phyloP scores from a whole-genome alignment of 1,140 invertebrate species.

The Melipona quadrifasciata region DNA sequence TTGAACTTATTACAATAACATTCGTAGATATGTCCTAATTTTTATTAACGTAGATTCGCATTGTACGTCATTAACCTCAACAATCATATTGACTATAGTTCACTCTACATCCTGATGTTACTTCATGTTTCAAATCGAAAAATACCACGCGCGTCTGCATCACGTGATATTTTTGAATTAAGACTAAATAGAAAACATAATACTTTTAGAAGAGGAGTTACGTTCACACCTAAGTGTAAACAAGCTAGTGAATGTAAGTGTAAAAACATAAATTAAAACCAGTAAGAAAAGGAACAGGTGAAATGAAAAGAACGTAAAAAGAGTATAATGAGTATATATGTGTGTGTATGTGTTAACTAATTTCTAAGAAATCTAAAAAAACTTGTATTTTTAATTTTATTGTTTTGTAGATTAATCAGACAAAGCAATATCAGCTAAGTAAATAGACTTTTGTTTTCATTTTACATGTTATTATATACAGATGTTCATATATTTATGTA shows the following conservation, averaged over 20 bases:
- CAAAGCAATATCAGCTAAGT: neutral
- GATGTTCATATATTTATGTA: neutral
- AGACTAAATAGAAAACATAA: neutral
- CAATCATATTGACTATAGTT: neutral
- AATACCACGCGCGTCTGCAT: neutral
- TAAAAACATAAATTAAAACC: no score
- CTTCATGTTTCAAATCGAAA: slow-evolving; percentile 1
- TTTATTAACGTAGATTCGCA: neutral
- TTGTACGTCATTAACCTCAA: neutral
- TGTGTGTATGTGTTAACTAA: neutral
- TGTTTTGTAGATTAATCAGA: neutral
- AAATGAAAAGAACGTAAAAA: neutral
- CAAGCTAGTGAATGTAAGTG: neutral
- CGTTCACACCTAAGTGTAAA: neutral
- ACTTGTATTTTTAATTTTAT: neutral
- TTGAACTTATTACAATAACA: neutral
- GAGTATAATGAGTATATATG: no score
- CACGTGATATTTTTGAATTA: slow-evolving; percentile 18
- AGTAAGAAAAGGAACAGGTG: neutral
- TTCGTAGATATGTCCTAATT: neutral
- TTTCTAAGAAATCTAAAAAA: neutral
- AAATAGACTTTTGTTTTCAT: neutral
- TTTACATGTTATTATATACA: neutral
- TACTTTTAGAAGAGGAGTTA: neutral
- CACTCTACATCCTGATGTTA: neutral